Conservation (phyloP, 2,113 vertebrate genomes). For the Odocoileus hemionus region DNA sequence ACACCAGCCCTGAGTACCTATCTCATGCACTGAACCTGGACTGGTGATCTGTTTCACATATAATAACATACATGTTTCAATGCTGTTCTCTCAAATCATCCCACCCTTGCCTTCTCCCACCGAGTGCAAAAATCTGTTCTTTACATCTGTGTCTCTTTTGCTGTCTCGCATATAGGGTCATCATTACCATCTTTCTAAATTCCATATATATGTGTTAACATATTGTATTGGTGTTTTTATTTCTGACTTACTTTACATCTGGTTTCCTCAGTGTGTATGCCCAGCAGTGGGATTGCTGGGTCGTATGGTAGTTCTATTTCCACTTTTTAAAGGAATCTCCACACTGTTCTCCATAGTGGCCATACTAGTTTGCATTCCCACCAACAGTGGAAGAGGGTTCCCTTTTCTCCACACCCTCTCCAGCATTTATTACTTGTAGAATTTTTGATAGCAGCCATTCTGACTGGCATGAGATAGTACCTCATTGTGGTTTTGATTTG, state of each 20-base stretch:
- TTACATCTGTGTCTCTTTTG: not conserved
- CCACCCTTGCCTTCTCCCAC: not conserved
- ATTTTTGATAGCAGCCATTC: not conserved
- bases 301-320: not conserved
- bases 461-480: not conserved
- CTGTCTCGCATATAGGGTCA: not conserved
- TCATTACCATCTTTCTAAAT: not conserved
- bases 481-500: not conserved
- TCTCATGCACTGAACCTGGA: not conserved
- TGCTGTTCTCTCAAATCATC: not conserved
- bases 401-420: not conserved
- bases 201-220: not conserved
- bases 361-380: not conserved
- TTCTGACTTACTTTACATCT: not conserved
- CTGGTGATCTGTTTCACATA: not conserved
- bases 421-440: not conserved
- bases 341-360: not conserved
- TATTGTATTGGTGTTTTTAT: not conserved
- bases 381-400: not conserved
- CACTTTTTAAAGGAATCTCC: not conserved
- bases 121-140: not conserved
- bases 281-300: not conserved
- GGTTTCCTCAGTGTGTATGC: not conserved
- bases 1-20: not conserved
- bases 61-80: not conserved